Evolutionary conservation across 2,113 vertebrate species (phyloP), one percentile per base, ranked within the genome.

Genomic region (Pandion haliaetus): DNA sequence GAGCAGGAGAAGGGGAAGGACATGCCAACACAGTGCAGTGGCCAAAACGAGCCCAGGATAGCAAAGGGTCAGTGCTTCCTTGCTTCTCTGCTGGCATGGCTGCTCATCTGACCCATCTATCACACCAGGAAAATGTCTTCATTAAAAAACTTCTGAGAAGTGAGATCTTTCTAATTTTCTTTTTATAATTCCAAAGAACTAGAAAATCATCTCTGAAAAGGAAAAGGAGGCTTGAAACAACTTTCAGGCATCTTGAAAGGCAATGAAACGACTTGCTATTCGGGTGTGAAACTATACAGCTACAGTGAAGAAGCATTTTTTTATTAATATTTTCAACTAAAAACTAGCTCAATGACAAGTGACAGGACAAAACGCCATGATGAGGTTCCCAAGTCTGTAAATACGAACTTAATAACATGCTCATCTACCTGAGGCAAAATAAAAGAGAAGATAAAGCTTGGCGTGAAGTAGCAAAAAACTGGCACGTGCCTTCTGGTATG

Each of bases 381-480:
- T 47, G 20, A 84, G 16, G 9, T 50, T 79, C 57, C 42, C 38
- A 54, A 40, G 8, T 20, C 31, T 63, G 28, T 73, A 54, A 76
- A 57, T 47, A 69, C 1, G 0, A 23, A 31, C 6, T 71, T 91
- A 55, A 71, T 74, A 86, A n/a, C 21, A 20, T 28, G 3, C 12
- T 40, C 2, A 1, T 59, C 29, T 65, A 31, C 31, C 61, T 0
- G 0, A 72, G 10, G 28, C 1, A 6, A 15, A 50, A 34, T 42
- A 18, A 47, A 45, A 29, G 34, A 42, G 6, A 47, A 38, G 15
- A 55, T 28, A 44, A 44, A 61, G 10, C 2, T 5, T 70, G 49
- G 23, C 4, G 0, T 40, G 40, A 89, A 44, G 58, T 4, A 91
- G 26, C 32, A 88, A 42, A 90, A 69, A 20, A 0, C 2, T 10